phyloP scores from a whole-genome alignment of 2,888 invertebrate genomes.

The Acronicta psi region DNA sequence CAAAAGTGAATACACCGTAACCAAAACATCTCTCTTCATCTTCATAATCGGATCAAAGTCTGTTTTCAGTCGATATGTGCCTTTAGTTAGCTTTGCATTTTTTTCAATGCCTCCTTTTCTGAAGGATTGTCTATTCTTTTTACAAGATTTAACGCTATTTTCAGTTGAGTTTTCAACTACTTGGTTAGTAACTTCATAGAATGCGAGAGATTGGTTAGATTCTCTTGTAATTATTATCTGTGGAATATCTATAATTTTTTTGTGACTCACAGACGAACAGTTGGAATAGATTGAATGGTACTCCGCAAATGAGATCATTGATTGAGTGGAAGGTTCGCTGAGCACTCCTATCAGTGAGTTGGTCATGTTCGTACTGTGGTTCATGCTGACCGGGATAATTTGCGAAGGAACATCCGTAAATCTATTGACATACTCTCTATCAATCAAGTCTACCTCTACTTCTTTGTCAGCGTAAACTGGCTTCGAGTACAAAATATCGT shows the following conservation, averaged over 20 bases:
- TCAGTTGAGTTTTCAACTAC: slow-evolving; percentile 32
- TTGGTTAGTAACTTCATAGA: slow-evolving; percentile 28
- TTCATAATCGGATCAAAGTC: slow-evolving; percentile 71
- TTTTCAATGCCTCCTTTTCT: slow-evolving; percentile 29
- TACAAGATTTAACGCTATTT: slow-evolving; percentile 29
- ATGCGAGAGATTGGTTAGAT: slow-evolving; percentile 21
- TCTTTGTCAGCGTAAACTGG: slow-evolving; percentile 69
- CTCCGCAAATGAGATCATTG: slow-evolving; percentile 62
- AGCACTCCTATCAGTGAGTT: slow-evolving; percentile 63
- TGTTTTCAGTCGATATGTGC: slow-evolving; percentile 37
- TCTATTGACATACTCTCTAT: slow-evolving; percentile 59
- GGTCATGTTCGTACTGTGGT: slow-evolving; percentile 61
- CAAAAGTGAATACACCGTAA: slow-evolving; percentile 81
- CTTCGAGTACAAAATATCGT: slow-evolving; percentile 26
- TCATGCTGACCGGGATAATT: slow-evolving; percentile 58
- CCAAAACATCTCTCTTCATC: slow-evolving; percentile 81
- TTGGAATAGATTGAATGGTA: slow-evolving; percentile 55
- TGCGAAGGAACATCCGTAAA: slow-evolving; percentile 71
- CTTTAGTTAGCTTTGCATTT: slow-evolving; percentile 33
- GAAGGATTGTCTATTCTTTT: slow-evolving; percentile 27
- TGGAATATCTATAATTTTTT: slow-evolving; percentile 56
- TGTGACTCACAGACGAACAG: slow-evolving; percentile 40
- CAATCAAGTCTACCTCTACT: slow-evolving; percentile 63
- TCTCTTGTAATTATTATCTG: slow-evolving; percentile 29
- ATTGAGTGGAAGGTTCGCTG: slow-evolving; percentile 66